Conservation (phyloP, 2,888 invertebrate species). For the Volucella inanis region DNA sequence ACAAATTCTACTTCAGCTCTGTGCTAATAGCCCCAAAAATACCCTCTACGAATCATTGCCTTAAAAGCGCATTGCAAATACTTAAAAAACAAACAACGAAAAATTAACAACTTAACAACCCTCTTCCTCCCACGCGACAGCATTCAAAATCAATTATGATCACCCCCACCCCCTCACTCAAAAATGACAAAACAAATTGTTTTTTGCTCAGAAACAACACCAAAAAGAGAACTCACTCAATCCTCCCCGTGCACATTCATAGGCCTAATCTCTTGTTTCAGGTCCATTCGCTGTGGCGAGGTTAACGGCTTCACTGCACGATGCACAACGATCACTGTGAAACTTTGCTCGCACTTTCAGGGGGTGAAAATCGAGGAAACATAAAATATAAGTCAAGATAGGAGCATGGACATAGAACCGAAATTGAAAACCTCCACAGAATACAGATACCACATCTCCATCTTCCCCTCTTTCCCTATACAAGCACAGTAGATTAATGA, state of each 20-base stretch:
- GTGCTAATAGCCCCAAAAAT: constrained; percentile 5
- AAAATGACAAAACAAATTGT: constrained; percentile 15
- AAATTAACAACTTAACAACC: constrained; percentile 24
- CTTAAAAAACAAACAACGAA: neutral
- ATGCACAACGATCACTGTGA: constrained; percentile 16
- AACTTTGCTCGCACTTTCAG: neutral
- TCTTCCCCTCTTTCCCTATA: too few species aligned
- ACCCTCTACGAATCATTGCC: constrained; percentile 16
- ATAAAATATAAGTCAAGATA: constrained; percentile 74
- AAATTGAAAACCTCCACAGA: constrained; percentile 53
- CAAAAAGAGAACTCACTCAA: constrained; percentile 23
- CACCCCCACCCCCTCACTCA: neutral
- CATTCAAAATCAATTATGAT: constrained; percentile 32
- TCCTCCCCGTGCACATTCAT: constrained; percentile 53
- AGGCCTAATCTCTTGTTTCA: constrained; percentile 59
- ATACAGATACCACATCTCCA: neutral
- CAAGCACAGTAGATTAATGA: neutral
- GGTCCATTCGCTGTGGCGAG: constrained; percentile 49
- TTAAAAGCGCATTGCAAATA: constrained; percentile 43
- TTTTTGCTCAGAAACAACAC: constrained; percentile 2
- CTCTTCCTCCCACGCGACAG: constrained; percentile 28
- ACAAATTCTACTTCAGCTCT: constrained; percentile 30
- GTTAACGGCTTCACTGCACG: constrained; percentile 65
- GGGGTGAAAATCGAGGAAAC: constrained; percentile 15
- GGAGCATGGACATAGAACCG: constrained; percentile 67